phyloP scores from a whole-genome alignment of 2,888 invertebrate genomes.

The Polietes domitor region DNA sequence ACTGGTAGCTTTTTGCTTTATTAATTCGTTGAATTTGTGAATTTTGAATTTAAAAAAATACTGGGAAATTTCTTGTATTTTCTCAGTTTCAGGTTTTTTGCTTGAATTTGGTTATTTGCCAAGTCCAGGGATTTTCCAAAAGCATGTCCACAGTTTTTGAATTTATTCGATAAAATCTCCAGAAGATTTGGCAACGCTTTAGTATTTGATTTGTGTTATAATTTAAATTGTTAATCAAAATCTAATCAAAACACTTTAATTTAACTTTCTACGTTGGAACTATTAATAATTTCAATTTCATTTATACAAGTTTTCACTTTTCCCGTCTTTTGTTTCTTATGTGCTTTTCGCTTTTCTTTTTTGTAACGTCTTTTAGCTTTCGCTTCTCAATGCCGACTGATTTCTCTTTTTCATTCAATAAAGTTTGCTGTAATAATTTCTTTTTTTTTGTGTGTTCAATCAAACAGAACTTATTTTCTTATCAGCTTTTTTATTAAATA shows the following conservation, averaged over 20 bases:
- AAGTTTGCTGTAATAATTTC: conserved; percentile 34
- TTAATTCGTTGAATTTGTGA: background rate
- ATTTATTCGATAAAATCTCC: background rate
- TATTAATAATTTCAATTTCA: background rate
- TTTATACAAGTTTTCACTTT: background rate
- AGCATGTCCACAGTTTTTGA: conserved; percentile 45
- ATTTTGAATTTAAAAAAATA: background rate
- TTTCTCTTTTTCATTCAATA: conserved; percentile 48
- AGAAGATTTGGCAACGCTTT: background rate
- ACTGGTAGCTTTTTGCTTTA: background rate
- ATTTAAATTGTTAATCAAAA: background rate
- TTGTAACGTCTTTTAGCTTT: conserved; percentile 24
- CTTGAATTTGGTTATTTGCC: conserved; percentile 42
- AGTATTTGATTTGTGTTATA: background rate
- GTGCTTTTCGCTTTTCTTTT: conserved; percentile 4
- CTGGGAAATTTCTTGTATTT: background rate
- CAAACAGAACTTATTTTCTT: conserved; percentile 48
- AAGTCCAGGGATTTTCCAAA: conserved; percentile 40
- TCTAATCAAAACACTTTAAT: too few species aligned
- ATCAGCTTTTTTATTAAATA: conserved; percentile 35
- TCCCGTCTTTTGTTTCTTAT: background rate
- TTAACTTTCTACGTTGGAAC: background rate
- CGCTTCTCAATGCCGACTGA: conserved; percentile 35
- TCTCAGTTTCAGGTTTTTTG: conserved; percentile 37
- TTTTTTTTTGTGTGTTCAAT: conserved; percentile 4